A percentile compares a stretch with the other conserved stretches of the same genome.
These are phyloP conservation scores for Ceratosolen solmsi DNA, from an alignment of 1,140 invertebrate species.

Conservation along the genomic window DNA sequence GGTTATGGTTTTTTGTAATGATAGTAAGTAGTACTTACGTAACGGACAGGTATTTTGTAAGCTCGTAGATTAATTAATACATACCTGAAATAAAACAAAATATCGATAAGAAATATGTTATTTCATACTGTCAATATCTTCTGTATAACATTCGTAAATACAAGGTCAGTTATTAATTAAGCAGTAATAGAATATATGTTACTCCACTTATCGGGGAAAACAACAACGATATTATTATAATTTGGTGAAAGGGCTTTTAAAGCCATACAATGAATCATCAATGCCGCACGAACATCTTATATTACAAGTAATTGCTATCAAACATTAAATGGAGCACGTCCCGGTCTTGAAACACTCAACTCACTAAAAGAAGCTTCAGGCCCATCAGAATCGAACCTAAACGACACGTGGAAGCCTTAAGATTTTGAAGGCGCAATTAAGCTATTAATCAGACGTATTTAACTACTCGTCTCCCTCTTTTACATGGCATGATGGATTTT, in stretches of 20 bases:
- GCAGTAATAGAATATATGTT: too few relatives aligned
- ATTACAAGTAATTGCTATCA: background rate
- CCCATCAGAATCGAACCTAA: background rate
- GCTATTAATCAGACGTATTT: conserved; percentile 27
- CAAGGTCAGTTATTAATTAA: too few relatives aligned
- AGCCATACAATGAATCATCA: background rate
- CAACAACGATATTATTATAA: too few relatives aligned
- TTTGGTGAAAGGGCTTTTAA: background rate
- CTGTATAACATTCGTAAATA: too few relatives aligned
- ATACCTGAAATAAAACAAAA: background rate
- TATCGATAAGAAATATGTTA: background rate
- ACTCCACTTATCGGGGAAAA: too few relatives aligned
- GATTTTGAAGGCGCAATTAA: background rate
- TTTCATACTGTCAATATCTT: too few relatives aligned
- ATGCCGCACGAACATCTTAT: background rate
- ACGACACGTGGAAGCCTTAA: background rate
- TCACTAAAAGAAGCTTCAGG: background rate
- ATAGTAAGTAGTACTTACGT: too few relatives aligned
- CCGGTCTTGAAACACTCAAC: background rate
- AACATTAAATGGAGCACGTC: background rate
- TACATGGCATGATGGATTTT: background rate
- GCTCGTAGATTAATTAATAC: background rate
- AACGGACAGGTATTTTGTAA: too few relatives aligned
- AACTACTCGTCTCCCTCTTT: background rate
- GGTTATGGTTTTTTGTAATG: too few relatives aligned